Evolutionary conservation across 2,888 invertebrate species (phyloP), one percentile per base, ranked within the genome.

Genomic region (Oxytorus armatus): DNA sequence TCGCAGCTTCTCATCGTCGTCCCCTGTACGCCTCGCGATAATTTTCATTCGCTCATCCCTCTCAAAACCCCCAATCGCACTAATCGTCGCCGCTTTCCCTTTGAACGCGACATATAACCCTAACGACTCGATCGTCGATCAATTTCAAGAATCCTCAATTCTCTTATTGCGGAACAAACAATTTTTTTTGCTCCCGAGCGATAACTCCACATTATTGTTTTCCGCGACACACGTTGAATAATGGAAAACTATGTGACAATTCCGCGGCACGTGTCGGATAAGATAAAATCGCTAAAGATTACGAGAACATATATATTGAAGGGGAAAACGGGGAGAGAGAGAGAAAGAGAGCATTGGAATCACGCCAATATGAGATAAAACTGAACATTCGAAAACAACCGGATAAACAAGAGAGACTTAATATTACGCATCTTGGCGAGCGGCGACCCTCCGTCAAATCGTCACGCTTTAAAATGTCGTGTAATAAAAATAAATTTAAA

Each of bases 291-390:
- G 51, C 5, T 5, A 10, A 21, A 51, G 47, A 14, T 47, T 47
- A 14, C 16, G 14, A 51, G 53, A 53, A 53, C n/a, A 53, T 10
- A 53, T 25, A 55, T 39, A 23, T 1, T 2, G 14, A 3, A 10
- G 21, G 14, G 39, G 23, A 23, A 5, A 5, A n/a, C n/a, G 4
- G 39, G 25, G 0, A 23, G 23, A 8, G 11, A 14, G 42, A 23
- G 21, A 14, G 23, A 51, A n/a, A 23, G n/a, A 25, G 21, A 57
- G 55, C 70, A 63, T 77, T 77, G 77, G 77, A 70, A 63, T 70
- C 63, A 10, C 55, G 70, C 77, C 70, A 75, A 72, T n/a, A n/a
- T 49, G 75, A 75, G 66, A 75, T 79, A 75, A 75, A 61, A 70
- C 70, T 70, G 59, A 33, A 51, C n/a, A 47, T 14, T 18, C 16